Base-by-base conservation (phyloP, 2,113 vertebrate species). In the Stomatorhinus ivindoensis region DNA sequence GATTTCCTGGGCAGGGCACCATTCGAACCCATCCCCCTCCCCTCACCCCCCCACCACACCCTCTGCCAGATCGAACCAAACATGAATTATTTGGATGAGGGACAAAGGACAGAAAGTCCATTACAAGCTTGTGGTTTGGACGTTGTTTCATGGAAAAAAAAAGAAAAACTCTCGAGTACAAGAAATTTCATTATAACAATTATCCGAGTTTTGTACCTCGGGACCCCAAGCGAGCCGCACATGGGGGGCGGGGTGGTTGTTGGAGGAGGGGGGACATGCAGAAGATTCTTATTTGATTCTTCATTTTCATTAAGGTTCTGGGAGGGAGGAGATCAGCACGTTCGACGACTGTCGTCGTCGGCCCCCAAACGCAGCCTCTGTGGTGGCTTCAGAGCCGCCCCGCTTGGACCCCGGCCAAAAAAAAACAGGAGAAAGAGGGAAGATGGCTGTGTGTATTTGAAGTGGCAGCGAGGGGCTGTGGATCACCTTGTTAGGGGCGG, bases 21-120 rank as follows among this genome's bases (percentile, higher is more conserved):
- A 21, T 47, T 83, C 42, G 46, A 44, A 46, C 3, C 31, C 17
- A 15, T n/a, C 61, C 48, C 8, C 65, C 48, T 15, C 48, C 48
- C 65, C 58, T n/a, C n/a, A n/a, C n/a, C 44, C 42, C 44, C 44
- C 88, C 88, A 76, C 61, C 58, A 50, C 47, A 61, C 83, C 89
- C 89, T 88, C 89, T 88, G 88, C 90, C 90, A 90, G 90, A 19
- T 44, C 19, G 19, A 91, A 90, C 84, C 82, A 89, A 90, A 90
- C 90, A 90, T 65, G 89, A 91, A 89, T 51, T 46, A 44, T 84
- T 87, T 88, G 73, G 88, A 89, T 31, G 31, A 65, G 39, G 58
- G 76, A 87, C 51, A 88, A 84, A 86, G 31, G 24, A 13, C 8
- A 44, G 27, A 44, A 87, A 83, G 51, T 46, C n/a, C 5, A 76